These are phyloP conservation scores for Dorcus hopei DNA, from an alignment of 2,888 invertebrate genomes.

Conservation along the genomic window DNA sequence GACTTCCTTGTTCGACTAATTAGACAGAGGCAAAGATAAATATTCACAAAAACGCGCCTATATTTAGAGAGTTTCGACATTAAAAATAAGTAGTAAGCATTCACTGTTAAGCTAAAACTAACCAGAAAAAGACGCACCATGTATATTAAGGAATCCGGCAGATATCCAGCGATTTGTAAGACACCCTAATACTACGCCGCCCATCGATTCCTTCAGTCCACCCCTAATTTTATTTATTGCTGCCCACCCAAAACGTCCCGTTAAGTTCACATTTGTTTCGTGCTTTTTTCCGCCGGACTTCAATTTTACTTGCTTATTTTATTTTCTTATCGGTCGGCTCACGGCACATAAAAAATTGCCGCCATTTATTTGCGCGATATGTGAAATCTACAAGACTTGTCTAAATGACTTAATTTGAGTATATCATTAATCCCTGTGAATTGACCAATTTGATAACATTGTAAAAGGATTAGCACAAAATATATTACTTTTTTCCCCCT, in stretches of 20 bases:
- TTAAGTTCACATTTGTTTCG: slow-evolving; percentile 8
- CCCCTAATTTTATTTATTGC: slow-evolving; percentile 30
- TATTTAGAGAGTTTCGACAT: slow-evolving; percentile 23
- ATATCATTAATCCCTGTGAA: slow-evolving; percentile 1
- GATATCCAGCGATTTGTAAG: slow-evolving; percentile 27
- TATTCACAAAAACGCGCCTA: slow-evolving; percentile 23
- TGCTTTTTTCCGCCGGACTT: slow-evolving; percentile 2
- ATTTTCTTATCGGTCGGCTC: slow-evolving; percentile 2
- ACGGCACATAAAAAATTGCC: slow-evolving; percentile 4
- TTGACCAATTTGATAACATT: background rate
- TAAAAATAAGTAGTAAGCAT: slow-evolving; percentile 19
- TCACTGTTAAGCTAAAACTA: slow-evolving; percentile 5
- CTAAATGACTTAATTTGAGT: slow-evolving; percentile 5
- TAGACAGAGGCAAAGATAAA: slow-evolving; percentile 7
- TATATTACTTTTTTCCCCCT: too few species aligned
- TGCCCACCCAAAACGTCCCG: slow-evolving; percentile 26
- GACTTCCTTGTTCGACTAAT: slow-evolving; percentile 7
- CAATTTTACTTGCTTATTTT: background rate
- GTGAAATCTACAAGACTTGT: slow-evolving; percentile 3
- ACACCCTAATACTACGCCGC: slow-evolving; percentile 24
- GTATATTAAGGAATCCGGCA: slow-evolving; percentile 19
- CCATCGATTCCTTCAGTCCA: slow-evolving; percentile 23
- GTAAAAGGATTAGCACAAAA: background rate
- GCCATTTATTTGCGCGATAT: slow-evolving; percentile 1
- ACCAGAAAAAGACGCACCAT: background rate